Evolutionary conservation across 2,888 invertebrate species (phyloP), one percentile per base, ranked within the genome.

Genomic region (Nymphalis polychloros): DNA sequence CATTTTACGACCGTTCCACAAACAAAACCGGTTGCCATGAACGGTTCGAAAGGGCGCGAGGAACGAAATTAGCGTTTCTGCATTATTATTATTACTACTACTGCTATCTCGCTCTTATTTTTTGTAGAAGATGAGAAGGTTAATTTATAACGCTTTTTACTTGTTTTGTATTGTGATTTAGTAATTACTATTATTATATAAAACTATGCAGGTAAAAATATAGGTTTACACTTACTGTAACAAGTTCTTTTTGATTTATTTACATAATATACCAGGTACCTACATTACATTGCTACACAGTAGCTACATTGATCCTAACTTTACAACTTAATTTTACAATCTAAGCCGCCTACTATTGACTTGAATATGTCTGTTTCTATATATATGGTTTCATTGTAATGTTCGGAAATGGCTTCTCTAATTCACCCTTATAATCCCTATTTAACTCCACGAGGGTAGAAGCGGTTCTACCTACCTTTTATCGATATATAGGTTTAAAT

Each of bases 11-110:
- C 85, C 84, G 85, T 86, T 89, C 88, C 82, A 90, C 89, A 88
- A 88, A 89, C 90, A 88, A 89, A 91, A 90, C 91, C 86, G 90
- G 91, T 92, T 90, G 85, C 87, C 81, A 87, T 86, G 89, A 87
- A 84, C 87, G 81, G 82, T 81, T 83, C 80, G 84, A 88, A 90
- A 90, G 90, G 90, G 89, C 90, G 86, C 88, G 87, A 89, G 89
- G 86, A 88, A 88, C 88, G 81, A 86, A 89, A 89, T 90, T 89
- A 78, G 77, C 76, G 75, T 76, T 77, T 78, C 75, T 75, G 76
- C 70, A 69, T 76, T 78, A 88, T 88, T 89, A 88, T 87, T 87
- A 86, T 84, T 85, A 81, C 81, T 78, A 78, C 78, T 81, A 71
- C 70, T 73, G 79, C 79, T 79, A 68, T 87, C 88, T 84, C 83